Conservation (phyloP, 1,140 invertebrate genomes). For the Chironomus striatipennis region DNA sequence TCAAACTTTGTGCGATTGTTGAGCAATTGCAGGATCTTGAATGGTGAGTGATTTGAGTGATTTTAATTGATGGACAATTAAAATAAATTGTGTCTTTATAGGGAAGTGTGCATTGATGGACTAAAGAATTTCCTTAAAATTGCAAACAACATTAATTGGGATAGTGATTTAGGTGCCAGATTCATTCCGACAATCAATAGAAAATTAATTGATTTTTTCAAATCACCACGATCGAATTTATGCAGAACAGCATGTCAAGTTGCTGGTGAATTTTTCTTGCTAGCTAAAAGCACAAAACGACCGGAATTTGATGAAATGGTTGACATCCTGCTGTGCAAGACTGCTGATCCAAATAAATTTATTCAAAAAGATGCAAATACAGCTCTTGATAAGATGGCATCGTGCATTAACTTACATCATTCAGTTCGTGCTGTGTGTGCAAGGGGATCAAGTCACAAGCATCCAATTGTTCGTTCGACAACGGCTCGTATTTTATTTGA, state of each 20-base stretch:
- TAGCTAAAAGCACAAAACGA: conserved; percentile 16
- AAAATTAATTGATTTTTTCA: background rate
- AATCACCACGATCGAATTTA: conserved; percentile 3
- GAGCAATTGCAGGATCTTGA: background rate
- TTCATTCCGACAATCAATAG: background rate
- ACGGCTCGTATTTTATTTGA: background rate
- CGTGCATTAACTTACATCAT: conserved; percentile 41
- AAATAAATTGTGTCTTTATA: background rate
- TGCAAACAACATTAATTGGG: background rate
- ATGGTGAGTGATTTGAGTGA: background rate
- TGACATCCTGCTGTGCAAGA: conserved; percentile 48
- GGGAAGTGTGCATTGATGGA: background rate
- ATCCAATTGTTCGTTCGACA: background rate
- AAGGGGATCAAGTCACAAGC: conserved; percentile 32
- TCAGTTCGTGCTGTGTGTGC: conserved; percentile 34
- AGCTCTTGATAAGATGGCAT: conserved; percentile 49
- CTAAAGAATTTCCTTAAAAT: background rate
- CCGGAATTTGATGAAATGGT: conserved; percentile 51
- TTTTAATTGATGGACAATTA: background rate
- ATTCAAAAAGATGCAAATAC: conserved; percentile 55
- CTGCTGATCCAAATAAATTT: conserved; percentile 55
- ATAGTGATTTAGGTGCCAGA: background rate
- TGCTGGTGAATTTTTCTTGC: conserved; percentile 13
- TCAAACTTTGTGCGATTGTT: background rate
- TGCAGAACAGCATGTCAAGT: background rate